These are phyloP conservation scores for Linurgus olivaceus DNA, from an alignment of 2,797 vertebrate genomes.

Conservation along the genomic window DNA sequence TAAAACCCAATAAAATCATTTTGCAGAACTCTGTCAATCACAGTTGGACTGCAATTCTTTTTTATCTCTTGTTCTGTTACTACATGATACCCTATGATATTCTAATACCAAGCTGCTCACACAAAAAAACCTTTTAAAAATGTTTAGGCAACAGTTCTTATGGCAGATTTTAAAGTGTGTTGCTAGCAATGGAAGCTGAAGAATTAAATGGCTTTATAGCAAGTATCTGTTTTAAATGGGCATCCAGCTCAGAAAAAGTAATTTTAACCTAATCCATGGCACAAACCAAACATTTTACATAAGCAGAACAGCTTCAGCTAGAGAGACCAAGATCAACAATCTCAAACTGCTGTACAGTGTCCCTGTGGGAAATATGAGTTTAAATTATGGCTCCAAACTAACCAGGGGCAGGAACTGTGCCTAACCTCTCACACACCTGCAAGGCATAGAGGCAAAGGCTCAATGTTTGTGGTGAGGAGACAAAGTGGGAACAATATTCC, in stretches of 20 bases:
- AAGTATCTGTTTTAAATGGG: neutral
- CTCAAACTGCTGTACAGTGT: neutral
- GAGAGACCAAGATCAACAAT: neutral
- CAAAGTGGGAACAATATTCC: neutral
- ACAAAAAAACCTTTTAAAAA: neutral
- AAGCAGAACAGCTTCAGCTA: neutral
- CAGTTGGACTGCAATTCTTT: neutral
- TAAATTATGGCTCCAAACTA: neutral
- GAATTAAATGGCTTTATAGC: neutral
- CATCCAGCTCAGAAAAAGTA: neutral
- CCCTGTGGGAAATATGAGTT: neutral
- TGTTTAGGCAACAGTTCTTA: neutral
- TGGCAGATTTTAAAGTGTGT: neutral
- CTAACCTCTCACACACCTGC: accelerated
- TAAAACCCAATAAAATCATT: neutral
- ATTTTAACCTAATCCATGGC: neutral
- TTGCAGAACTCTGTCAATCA: neutral
- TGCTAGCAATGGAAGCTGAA: neutral
- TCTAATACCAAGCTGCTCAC: neutral
- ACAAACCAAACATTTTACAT: neutral
- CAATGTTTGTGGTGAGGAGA: neutral
- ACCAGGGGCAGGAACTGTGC: neutral
- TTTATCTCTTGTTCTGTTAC: neutral
- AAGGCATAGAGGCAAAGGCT: neutral
- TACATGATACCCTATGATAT: neutral